Evolutionary conservation across 2,888 invertebrate genomes (phyloP), one percentile per base, ranked within the genome.

Genomic region (Eristalinus sepulchralis): DNA sequence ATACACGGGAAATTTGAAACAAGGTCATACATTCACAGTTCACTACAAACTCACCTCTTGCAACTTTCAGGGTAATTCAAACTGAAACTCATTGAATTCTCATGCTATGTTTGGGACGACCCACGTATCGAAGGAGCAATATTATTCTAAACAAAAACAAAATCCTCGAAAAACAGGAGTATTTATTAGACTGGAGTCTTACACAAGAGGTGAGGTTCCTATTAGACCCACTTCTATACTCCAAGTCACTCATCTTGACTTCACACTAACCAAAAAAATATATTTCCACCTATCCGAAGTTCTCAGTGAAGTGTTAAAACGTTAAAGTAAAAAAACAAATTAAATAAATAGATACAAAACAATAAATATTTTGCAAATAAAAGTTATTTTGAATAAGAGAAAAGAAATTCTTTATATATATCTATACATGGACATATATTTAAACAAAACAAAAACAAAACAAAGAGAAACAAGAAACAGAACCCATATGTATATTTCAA

Each of bases 401-500:
- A 70, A 77, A 63, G 55, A 68, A 70, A 68, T 68, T 60, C 77
- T 62, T 68, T 70, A 62, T 62, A 62, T 63, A 47, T 34, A 75
- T 22, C 24, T 31, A 64, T 64, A 10, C 59, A 67, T 27, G 67
- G 36, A 22, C 17, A 73, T 60, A 33, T 75, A 66, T 73, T 70
- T 73, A 57, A 55, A 22, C 13, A 17, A 55, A 20, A 17, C 20
- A 55, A 22, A 57, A 22, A 24, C 2, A 57, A 10, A 57, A 27
- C 27, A 57, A 22, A 22, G 9, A 57, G 11, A 57, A 22, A 24
- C 11, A 22, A 10, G 22, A 59, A 75, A 73, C 68, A 83, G 64
- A 73, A 79, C 63, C 60, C 47, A 64, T 64, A 64, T 83, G 59
- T 83, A 66, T 80, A 84, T 75, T 75, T 80, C 47, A 24, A 66